Evolutionary conservation across 1,140 invertebrate genomes (phyloP).

Genomic region (Bilobella aurantiaca): DNA sequence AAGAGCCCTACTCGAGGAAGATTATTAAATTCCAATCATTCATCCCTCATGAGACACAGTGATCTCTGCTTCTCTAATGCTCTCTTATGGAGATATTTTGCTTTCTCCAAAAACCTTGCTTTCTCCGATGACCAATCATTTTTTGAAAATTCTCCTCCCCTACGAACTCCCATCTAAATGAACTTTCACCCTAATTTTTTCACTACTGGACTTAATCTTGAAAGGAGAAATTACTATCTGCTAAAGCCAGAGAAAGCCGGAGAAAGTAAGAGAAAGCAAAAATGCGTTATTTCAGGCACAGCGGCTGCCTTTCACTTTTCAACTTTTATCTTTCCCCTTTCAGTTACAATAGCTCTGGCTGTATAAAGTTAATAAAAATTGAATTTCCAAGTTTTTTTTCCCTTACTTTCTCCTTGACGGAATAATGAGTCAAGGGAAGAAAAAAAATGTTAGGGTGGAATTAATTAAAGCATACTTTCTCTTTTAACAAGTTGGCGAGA

Average conservation of each 20-base stretch:
- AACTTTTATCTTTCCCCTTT: background rate
- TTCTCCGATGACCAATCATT: background rate
- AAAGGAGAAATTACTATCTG: background rate
- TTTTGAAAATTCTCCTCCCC: background rate
- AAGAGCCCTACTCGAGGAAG: background rate
- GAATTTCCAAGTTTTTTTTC: background rate
- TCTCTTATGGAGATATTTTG: no score
- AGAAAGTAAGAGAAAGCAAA: background rate
- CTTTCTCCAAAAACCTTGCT: background rate
- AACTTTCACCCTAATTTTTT: background rate
- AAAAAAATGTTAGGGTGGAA: slow-evolving; percentile 1
- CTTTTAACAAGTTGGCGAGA: background rate
- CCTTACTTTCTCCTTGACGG: background rate
- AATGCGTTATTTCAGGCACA: background rate
- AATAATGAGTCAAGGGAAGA: background rate
- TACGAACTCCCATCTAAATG: no score
- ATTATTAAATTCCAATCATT: background rate
- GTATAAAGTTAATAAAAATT: slow-evolving; percentile 7
- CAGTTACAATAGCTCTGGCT: no score
- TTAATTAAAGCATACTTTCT: background rate
- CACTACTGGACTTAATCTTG: background rate
- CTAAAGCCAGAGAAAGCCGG: background rate
- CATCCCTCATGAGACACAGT: background rate
- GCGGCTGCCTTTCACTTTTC: background rate
- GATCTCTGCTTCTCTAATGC: no score